Evolutionary conservation across 2,888 invertebrate species (phyloP), one percentile per base, ranked within the genome.

Genomic region (Oligia fasciuncula): DNA sequence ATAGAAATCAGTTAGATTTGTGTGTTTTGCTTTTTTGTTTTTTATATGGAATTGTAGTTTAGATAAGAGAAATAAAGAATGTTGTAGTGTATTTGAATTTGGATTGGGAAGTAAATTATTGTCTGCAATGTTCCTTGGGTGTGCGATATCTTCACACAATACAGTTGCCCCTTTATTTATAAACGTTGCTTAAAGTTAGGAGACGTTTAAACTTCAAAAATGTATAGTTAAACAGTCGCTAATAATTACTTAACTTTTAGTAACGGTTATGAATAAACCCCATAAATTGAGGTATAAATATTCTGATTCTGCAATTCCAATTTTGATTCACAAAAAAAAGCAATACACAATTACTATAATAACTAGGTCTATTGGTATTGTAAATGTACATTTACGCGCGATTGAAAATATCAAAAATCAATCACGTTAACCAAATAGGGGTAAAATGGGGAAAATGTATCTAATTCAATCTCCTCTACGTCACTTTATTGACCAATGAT

Each of bases 1-100:
- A 91, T 91, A 88, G 83, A 83, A 84, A 89, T 90, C 90, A 78
- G 76, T 66, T n/a, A 81, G 87, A 88, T 87, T 90, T 89, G 78
- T 85, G 76, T 79, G 71, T 81, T 79, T 81, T 76, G 19, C 6
- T 80, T 77, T 82, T 75, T 82, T 82, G 70, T 77, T 73, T 87
- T 83, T 73, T 62, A n/a, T 76, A 81, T 75, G 40, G 62, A 82
- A 85, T 87, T 85, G 63, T 76, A 73, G 70, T 78, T 84, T 54
- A 78, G 84, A 88, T 88, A 80, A 79, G 67, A 71, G 43, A 49
- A 49, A 77, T 54, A 70, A 73, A 77, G 17, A 73, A 77, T 62
- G 54, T 69, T 77, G 5, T 63, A 63, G 49, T 54, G 13, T 68
- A 66, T 71, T 81, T 35, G 65, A 63, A 65, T 76, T 57, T 40